A percentile compares a stretch with the other conserved stretches of the same genome.
Conservation (phyloP, 2,113 vertebrate species). For the Copsychus sechellarum region DNA sequence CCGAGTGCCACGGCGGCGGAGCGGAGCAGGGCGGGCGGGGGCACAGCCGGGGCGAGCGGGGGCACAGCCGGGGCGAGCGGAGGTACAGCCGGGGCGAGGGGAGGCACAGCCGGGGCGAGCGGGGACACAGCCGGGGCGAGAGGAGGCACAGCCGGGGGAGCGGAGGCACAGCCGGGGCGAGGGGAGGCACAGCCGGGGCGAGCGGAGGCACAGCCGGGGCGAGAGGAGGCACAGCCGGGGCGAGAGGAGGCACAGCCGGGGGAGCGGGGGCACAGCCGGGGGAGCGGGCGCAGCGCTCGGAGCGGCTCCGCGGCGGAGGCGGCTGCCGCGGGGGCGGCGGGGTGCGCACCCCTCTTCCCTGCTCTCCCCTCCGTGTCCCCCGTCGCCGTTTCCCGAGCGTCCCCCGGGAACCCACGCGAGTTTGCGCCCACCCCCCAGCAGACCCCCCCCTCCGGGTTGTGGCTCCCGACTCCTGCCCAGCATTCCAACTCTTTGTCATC, state of each 20-base stretch:
- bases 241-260: too few species aligned
- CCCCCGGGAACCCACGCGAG: not conserved
- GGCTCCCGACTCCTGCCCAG: conserved; percentile 1
- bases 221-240: too few species aligned
- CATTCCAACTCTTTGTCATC: conserved; percentile 30
- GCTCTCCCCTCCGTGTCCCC: too few species aligned
- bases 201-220: too few species aligned
- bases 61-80: not conserved
- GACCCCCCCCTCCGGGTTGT: not conserved
- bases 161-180: too few species aligned
- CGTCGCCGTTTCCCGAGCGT: not conserved
- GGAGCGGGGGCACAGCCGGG: too few species aligned
- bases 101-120: too few species aligned
- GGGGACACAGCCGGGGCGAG: too few species aligned
- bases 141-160: too few species aligned
- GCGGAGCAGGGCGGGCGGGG: not conserved
- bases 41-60: not conserved
- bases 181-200: too few species aligned
- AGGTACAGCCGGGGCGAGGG: too few species aligned
- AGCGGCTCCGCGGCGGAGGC: not conserved
- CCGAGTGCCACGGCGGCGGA: not conserved
- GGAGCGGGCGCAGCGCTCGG: not conserved
- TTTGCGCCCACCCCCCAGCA: not conserved
- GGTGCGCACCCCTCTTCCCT: not conserved
- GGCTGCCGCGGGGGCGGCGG: not conserved